A percentile compares a stretch with the other conserved stretches of the same genome.
Conservation (phyloP, 2,888 invertebrate species). For the Ptilodon capucinus region DNA sequence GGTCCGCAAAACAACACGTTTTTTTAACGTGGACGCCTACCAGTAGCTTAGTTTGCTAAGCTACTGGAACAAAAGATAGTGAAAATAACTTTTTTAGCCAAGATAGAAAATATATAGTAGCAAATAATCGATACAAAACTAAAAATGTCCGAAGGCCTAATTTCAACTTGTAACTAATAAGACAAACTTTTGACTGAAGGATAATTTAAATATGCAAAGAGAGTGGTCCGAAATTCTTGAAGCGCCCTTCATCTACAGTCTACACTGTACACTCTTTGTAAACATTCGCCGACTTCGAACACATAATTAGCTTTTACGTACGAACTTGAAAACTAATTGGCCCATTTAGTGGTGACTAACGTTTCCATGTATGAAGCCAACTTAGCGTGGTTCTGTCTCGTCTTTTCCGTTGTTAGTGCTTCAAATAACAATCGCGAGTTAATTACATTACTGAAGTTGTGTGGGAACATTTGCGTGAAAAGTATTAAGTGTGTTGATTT, state of each 20-base stretch:
- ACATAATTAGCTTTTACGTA: slow-evolving; percentile 28
- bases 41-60: too few species aligned
- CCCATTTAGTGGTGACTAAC: slow-evolving; percentile 16
- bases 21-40: too few species aligned
- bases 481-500: background rate
- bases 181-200: too few species aligned
- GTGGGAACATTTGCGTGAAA: background rate
- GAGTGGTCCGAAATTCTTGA: too few species aligned
- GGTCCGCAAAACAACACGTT: too few species aligned
- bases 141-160: too few species aligned
- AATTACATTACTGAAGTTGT: background rate
- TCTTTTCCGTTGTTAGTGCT: slow-evolving; percentile 14
- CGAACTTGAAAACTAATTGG: slow-evolving; percentile 35
- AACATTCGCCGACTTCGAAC: slow-evolving; percentile 9
- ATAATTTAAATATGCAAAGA: too few species aligned
- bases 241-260: background rate
- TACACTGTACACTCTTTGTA: slow-evolving; percentile 4
- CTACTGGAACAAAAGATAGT: too few species aligned
- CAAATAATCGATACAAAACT: too few species aligned
- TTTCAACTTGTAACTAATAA: too few species aligned
- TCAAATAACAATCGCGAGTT: slow-evolving; percentile 16
- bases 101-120: too few species aligned
- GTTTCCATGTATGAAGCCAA: slow-evolving; percentile 10
- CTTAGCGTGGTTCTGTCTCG: slow-evolving; percentile 18
- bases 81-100: too few species aligned